Evolutionary conservation across 2,113 vertebrate genomes (phyloP).

Genomic region (Australoheros scitulus): DNA sequence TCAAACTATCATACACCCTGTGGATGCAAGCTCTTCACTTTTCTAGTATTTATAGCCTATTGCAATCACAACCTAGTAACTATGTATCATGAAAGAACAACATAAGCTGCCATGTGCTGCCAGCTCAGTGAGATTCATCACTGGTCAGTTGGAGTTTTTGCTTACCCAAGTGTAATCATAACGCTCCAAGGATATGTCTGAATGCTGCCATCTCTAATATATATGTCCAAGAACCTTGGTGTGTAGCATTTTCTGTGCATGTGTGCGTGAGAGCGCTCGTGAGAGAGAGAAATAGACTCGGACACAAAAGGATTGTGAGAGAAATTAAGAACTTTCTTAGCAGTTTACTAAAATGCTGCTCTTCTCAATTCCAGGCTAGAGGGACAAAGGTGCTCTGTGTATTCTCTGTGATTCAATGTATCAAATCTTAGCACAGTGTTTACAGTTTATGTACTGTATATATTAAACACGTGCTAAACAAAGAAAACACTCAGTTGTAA

Average conservation of each 20-base stretch:
- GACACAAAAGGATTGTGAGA: background rate
- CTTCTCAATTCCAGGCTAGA: constrained; percentile 23
- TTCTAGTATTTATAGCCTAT: background rate
- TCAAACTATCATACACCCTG: background rate
- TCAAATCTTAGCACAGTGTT: constrained; percentile 22
- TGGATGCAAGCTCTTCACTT: background rate
- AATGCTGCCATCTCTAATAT: constrained; percentile 43
- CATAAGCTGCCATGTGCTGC: constrained; percentile 39
- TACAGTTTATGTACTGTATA: constrained; percentile 32
- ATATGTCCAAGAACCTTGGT: constrained; percentile 31
- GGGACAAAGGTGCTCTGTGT: constrained; percentile 1
- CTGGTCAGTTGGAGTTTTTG: constrained; percentile 31
- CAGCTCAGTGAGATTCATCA: constrained; percentile 12
- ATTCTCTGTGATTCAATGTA: background rate
- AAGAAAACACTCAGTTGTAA: background rate
- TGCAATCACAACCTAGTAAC: constrained; percentile 9
- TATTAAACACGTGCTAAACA: constrained; percentile 11
- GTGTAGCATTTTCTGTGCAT: constrained; percentile 12
- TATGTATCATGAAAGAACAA: constrained; percentile 36
- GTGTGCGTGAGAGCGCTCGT: background rate
- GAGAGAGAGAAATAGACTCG: background rate
- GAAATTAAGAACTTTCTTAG: constrained; percentile 30
- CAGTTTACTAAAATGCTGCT: background rate
- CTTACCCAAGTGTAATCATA: constrained; percentile 49
- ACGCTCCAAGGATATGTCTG: constrained; percentile 39